Percentiles rank a stretch among this genome's conserved stretches.
Conservation (phyloP, 2,888 invertebrate species). For the Hemaris fuciformis region DNA sequence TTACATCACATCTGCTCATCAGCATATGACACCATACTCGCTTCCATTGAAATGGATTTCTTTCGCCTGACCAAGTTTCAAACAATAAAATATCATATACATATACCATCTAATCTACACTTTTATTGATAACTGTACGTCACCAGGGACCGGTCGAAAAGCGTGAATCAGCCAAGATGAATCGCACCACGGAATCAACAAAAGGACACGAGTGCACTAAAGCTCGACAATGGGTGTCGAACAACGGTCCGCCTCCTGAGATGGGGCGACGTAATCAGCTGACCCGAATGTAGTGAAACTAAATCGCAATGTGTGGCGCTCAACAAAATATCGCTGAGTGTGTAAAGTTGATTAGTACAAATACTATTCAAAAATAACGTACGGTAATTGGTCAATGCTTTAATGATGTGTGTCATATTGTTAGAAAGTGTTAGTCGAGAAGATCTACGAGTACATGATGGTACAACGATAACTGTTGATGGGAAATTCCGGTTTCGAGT, state of each 20-base stretch:
- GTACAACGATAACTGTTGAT: too few species aligned
- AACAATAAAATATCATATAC: neutral
- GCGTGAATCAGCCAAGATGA: conserved; percentile 32
- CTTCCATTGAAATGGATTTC: too few species aligned
- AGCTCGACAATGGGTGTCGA: conserved; percentile 24
- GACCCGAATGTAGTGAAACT: neutral
- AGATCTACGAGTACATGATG: too few species aligned
- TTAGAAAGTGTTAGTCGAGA: too few species aligned
- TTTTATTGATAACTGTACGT: neutral
- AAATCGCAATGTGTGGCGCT: neutral
- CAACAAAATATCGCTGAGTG: neutral
- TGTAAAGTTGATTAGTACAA: neutral
- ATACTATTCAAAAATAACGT: neutral
- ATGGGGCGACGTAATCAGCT: neutral
- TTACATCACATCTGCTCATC: too few species aligned
- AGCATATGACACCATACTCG: too few species aligned
- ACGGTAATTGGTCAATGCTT: neutral
- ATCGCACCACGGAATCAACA: conserved; percentile 29
- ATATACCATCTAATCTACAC: neutral
- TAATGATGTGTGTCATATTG: too few species aligned
- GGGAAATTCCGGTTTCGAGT: too few species aligned
- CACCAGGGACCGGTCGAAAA: conserved; percentile 19
- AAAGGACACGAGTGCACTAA: conserved; percentile 26
- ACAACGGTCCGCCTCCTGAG: neutral
- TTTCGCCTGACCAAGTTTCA: neutral